Evolutionary conservation across 1,140 invertebrate species (phyloP), one percentile per base, ranked within the genome.

Genomic region (Aethina tumida): DNA sequence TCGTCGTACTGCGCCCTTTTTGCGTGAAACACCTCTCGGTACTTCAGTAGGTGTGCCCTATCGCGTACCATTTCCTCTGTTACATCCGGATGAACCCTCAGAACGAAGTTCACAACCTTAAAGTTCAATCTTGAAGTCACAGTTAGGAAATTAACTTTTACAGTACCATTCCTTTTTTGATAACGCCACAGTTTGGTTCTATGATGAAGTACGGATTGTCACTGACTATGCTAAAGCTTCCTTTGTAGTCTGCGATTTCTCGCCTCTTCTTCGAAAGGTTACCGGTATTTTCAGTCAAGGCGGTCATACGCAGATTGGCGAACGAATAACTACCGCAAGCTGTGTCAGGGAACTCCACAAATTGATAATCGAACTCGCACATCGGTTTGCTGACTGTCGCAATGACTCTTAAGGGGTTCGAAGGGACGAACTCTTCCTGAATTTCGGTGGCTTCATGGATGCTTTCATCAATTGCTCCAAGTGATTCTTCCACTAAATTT

Each of bases 261-360:
- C 2, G 9, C n/a, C 28, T 39, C 30, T 7, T 22, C 30, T 10
- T 25, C 14, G 16, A 21, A 14, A 36, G 39, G 5, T 35, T 13
- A 17, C 41, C 35, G 3, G 41, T 29, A 24, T 32, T 24, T 6
- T 26, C 19, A 8, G 32, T 13, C 0, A 41, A 10, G 1, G 43
- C 35, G 20, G 25, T 38, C n/a, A 56, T 20, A 14, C 35, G 28
- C 9, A 55, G 27, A 7, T 33, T 19, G 38, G 46, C 47, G 0
- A 33, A 14, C 4, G 54, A 55, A 25, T 50, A 53, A 2, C 52
- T 53, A 20, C 55, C 50, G 24, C 52, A 52, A 5, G 55, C 46
- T 18, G 55, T 55, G 22, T 55, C 46, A 0, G 52, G 52, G 43
- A 57, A 53, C 10, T 43, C 21, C 0, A 57, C 31, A 1, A 34